Conservation (phyloP, 1,140 invertebrate genomes). For the Plutomurus gul region DNA sequence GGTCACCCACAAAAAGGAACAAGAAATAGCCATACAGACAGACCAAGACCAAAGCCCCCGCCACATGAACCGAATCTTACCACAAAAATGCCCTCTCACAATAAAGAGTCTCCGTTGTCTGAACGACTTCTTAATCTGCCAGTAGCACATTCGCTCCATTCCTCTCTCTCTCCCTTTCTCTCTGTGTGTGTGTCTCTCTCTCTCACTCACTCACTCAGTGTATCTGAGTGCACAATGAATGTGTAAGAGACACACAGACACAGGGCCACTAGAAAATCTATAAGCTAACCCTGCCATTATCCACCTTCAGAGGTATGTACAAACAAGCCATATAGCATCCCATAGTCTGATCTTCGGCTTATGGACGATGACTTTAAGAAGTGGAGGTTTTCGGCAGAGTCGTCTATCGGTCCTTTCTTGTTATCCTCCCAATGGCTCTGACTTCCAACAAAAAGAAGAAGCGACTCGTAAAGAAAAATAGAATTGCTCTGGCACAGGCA, state of each 20-base stretch:
- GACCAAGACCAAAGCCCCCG: neutral
- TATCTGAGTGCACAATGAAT: no score
- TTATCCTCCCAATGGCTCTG: neutral
- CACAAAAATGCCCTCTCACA: neutral
- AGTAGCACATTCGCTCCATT: no score
- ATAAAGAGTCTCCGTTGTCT: neutral
- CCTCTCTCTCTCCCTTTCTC: no score
- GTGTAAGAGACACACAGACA: no score
- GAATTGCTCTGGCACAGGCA: neutral
- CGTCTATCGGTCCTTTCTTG: neutral
- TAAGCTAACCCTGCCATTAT: no score
- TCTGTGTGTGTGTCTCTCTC: no score
- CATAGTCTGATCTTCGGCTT: neutral
- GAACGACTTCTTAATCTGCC: no score
- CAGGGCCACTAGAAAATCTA: no score
- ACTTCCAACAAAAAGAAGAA: neutral
- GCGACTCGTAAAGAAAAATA: neutral
- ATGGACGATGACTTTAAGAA: neutral
- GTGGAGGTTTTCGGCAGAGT: neutral
- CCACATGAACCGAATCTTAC: neutral
- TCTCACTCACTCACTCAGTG: no score
- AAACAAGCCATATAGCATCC: neutral
- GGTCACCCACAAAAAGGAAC: neutral
- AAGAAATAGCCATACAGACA: neutral
- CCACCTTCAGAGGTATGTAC: neutral